Conservation (phyloP, 2,888 invertebrate species). For the Drosophila anomalata region DNA sequence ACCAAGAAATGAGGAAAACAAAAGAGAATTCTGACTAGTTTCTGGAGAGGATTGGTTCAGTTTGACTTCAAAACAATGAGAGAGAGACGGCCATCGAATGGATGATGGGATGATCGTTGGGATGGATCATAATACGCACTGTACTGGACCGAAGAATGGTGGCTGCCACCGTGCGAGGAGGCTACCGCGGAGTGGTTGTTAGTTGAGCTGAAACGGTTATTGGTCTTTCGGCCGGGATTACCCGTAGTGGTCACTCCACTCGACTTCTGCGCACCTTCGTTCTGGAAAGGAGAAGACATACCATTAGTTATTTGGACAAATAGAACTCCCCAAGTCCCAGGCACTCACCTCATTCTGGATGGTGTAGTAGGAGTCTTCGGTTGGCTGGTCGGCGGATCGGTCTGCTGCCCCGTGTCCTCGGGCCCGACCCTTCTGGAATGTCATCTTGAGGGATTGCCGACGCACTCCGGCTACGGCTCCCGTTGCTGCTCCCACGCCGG, state of each 20-base stretch:
- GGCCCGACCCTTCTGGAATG: conserved; percentile 89
- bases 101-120: conserved; percentile 3
- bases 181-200: conserved; percentile 63
- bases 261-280: conserved; percentile 84
- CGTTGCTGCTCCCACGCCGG: conserved; percentile 31
- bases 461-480: conserved; percentile 62
- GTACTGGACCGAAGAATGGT: conserved; percentile 47
- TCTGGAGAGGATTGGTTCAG: too few relatives aligned
- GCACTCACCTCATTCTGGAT: conserved; percentile 88
- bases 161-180: conserved; percentile 37
- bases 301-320: background rate
- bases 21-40: background rate
- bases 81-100: background rate
- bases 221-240: conserved; percentile 87
- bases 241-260: conserved; percentile 53
- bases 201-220: conserved; percentile 88
- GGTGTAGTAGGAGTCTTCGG: conserved; percentile 87
- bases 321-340: too few relatives aligned
- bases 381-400: conserved; percentile 79
- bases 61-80: too few relatives aligned
- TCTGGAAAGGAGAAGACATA: conserved; percentile 82
- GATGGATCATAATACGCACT: conserved; percentile 24
- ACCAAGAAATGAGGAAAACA: background rate
- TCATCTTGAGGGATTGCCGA: conserved; percentile 90
- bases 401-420: conserved; percentile 85